Base-by-base conservation (phyloP, 1,140 invertebrate genomes). In the Drosophila neocordata region DNA sequence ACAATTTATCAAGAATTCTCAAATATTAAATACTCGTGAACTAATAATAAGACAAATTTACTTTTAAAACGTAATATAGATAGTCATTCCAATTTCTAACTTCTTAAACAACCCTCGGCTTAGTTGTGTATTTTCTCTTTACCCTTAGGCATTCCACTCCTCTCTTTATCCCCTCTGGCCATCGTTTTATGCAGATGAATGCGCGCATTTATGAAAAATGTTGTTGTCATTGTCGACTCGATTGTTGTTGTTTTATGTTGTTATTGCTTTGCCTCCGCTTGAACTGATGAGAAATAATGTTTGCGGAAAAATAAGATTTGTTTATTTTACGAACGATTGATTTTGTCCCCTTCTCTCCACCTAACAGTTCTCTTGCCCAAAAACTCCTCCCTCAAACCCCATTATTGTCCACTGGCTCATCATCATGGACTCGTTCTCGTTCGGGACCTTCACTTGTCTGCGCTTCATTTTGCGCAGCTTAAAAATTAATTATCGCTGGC, bases 251-350 rank as follows among this genome's bases (percentile, higher is more conserved):
- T 71, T 82, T 69, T 55, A 66, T 48, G 65, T 63, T 73, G 65
- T 67, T 68, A 69, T 67, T 66, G 48, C 41, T 68, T 55, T 64
- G 24, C 53, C 67, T 38, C 34, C 70, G 51, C 37, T 44, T 61
- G 56, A 48, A 44, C 74, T 82, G 83, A 87, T 87, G 82, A 87
- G 76, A 87, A 88, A 88, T 88, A 88, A 88, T 88, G 83, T 88
- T 88, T 88, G 83, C 76, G 83, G 79, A 88, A 88, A 87, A 88
- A 88, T 88, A 88, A 88, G 83, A 88, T 88, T 88, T 88, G 83
- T 88, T 88, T 88, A 88, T 88, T 88, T 88, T 88, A 87, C 83
- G 79, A 88, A 83, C 83, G 83, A 88, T 88, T 88, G 83, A 88
- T 88, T 88, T 79, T 62, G 41, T 51, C 66, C 44, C 53, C 62